Evolutionary conservation across 1,140 invertebrate species (phyloP).

Genomic region (Drosophila mojavensis): DNA sequence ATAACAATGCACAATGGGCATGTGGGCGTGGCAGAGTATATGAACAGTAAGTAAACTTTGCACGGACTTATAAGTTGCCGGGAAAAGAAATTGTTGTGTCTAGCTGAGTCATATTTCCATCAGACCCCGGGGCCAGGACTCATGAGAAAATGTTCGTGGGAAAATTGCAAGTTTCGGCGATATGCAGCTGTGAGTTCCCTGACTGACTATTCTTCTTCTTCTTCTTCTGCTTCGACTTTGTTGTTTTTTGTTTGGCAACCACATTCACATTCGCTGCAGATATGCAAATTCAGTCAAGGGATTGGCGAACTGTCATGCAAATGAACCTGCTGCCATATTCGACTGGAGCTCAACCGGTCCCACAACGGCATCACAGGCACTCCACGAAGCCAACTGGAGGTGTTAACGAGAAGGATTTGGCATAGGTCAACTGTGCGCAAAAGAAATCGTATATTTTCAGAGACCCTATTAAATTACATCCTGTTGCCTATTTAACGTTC

Average conservation of each 20-base stretch:
- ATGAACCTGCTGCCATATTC: constrained; percentile 41
- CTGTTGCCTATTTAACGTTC: constrained; percentile 52
- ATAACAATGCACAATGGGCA: constrained; percentile 51
- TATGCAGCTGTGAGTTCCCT: constrained; percentile 52
- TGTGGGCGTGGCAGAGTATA: constrained; percentile 54
- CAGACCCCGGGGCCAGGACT: constrained; percentile 27
- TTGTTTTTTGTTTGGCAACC: constrained; percentile 17
- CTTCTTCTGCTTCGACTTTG: not conserved
- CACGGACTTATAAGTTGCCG: constrained; percentile 58
- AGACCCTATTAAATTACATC: constrained; percentile 51
- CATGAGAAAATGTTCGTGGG: constrained; percentile 46
- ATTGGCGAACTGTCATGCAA: constrained; percentile 56
- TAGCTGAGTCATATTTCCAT: constrained; percentile 65
- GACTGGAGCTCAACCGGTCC: constrained; percentile 22
- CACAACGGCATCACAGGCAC: constrained; percentile 3
- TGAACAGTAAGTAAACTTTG: constrained; percentile 64
- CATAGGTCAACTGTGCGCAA: constrained; percentile 39
- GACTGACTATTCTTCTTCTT: not conserved
- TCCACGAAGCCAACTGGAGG: constrained; percentile 33
- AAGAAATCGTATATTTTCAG: constrained; percentile 45
- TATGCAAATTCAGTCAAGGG: constrained; percentile 61
- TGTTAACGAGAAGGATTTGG: constrained; percentile 55
- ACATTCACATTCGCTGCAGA: constrained; percentile 54
- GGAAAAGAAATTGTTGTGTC: constrained; percentile 59
- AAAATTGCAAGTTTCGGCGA: constrained; percentile 56